Conservation (phyloP, 92 coral and sea anemone genomes). For the Montipora capitata region DNA sequence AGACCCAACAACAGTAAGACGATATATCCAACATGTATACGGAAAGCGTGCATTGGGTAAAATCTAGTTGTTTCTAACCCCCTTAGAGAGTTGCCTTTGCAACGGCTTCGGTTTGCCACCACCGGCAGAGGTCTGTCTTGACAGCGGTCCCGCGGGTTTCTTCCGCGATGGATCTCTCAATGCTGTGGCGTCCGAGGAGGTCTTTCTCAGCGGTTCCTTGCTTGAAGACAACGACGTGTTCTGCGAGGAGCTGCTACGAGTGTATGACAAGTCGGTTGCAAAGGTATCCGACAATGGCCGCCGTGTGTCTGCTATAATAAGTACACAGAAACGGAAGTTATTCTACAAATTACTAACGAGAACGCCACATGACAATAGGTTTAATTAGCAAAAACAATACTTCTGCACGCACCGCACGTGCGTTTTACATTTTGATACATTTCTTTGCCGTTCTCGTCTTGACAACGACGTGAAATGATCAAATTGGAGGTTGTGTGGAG, state of each 20-base stretch:
- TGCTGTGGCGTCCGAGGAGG: conserved; percentile 62
- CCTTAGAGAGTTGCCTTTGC: conserved; percentile 44
- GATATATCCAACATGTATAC: no score
- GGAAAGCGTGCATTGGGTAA: no score
- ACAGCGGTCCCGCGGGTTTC: conserved; percentile 5
- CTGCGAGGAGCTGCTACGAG: conserved; percentile 23
- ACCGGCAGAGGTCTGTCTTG: conserved; percentile 32
- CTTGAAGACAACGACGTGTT: conserved; percentile 19
- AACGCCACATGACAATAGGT: no score
- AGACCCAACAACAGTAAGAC: not conserved
- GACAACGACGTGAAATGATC: no score
- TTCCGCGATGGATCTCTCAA: conserved; percentile 51
- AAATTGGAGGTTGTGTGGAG: no score
- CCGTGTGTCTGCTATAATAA: conserved; percentile 45
- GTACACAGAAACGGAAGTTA: no score
- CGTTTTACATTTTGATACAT: no score
- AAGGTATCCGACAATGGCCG: conserved; percentile 77
- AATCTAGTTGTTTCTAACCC: conserved; percentile 6
- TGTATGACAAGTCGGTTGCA: conserved; percentile 31
- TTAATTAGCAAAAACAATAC: no score
- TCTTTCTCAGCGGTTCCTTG: conserved; percentile 76
- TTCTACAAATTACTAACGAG: no score
- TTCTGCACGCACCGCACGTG: no score
- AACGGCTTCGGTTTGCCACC: conserved; percentile 11
- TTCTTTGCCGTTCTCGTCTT: no score